Evolutionary conservation across 1,140 invertebrate species (phyloP), one percentile per base, ranked within the genome.

Genomic region (Eumeta japonica): DNA sequence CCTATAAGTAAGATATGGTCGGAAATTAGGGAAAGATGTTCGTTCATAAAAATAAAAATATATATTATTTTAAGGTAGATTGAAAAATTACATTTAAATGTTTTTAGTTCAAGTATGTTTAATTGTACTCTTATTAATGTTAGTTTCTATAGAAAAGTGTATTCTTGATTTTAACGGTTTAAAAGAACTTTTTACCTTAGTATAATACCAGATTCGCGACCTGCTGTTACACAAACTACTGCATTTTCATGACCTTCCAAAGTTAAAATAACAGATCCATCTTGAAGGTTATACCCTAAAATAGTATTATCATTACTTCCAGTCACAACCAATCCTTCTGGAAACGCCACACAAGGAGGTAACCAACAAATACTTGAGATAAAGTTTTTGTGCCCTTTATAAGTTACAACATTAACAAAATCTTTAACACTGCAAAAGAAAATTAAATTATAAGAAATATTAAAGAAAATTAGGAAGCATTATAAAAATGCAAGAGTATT

Each of bases 231-330:
- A 43, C 64, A 61, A 40, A 79, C 80, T 0, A 81, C 79, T 27
- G 87, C 88, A 57, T 88, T 85, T 39, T 84, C 81, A 62, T 97
- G 94, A 3, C 88, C 89, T 45, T 83, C 81, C 3, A 96, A 75
- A 24, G 79, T 83, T 4, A 85, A 54, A 30, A 83, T 65, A 1
- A 85, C 82, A 30, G 83, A 75, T 28, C 66, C 72, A 32, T 80
- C 76, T 20, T 79, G 78, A 7, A 80, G 60, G 37, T 81, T 77
- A 62, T 90, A 96, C 10, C 88, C 81, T 45, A 88, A 80, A 50
- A 97, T 92, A 1, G 80, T 82, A 33, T 83, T 84, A 63, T 97
- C 93, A 73, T 94, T 90, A 48, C 92, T 90, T 7, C 92, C 93
- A 16, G 92, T 94, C 2, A 93, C 70, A 49, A 95, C 87, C 2